phyloP scores from a whole-genome alignment of 2,797 vertebrate genomes.

The Sebastolobus alascanus region DNA sequence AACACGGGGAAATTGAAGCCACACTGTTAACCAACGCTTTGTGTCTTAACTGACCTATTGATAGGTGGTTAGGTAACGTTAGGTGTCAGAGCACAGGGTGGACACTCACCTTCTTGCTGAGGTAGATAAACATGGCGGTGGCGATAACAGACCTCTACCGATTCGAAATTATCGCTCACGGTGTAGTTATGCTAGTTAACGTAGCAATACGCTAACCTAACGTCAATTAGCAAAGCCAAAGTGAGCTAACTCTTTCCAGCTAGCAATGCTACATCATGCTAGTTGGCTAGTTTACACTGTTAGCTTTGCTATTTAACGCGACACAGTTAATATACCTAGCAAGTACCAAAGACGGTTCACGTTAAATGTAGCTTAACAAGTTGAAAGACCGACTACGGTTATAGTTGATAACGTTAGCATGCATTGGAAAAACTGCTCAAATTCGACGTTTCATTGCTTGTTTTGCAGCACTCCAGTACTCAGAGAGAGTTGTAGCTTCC shows the following conservation, averaged over 20 bases:
- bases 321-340: background rate
- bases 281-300: conserved; percentile 17
- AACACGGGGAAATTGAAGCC: background rate
- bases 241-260: background rate
- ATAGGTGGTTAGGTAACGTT: background rate
- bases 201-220: background rate
- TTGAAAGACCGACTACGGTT: rapidly evolving
- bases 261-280: background rate
- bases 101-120: conserved; percentile 94
- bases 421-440: background rate
- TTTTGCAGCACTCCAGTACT: rapidly evolving
- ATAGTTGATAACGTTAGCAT: rapidly evolving
- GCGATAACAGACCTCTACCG: background rate
- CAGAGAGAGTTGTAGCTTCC: conserved; percentile 48
- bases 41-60: rapidly evolving
- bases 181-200: background rate
- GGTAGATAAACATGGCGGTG: conserved; percentile 92
- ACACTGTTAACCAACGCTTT: background rate
- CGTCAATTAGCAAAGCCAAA: background rate
- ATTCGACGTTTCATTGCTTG: background rate
- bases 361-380: background rate
- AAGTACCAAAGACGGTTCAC: background rate
- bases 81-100: background rate
- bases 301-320: conserved; percentile 43
- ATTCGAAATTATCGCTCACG: background rate